Percentiles rank a stretch among this genome's conserved stretches.
phyloP scores from a whole-genome alignment of 1,140 invertebrate species.

The Zophobas morio region DNA sequence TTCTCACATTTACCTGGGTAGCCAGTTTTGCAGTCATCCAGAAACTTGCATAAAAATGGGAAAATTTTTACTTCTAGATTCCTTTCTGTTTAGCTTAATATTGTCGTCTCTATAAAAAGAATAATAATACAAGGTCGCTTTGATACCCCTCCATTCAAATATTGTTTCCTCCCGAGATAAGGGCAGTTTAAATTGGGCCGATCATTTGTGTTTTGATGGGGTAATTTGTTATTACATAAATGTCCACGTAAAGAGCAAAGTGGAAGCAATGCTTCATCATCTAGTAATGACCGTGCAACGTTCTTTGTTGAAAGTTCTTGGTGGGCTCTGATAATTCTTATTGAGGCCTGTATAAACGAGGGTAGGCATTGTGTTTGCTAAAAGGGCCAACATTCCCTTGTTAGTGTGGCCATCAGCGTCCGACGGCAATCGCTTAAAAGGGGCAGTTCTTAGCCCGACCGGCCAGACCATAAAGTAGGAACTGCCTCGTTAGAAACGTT shows the following conservation, averaged over 20 bases:
- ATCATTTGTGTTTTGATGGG: not conserved
- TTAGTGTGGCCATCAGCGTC: conserved; percentile 43
- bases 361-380: conserved; percentile 45
- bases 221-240: conserved; percentile 16
- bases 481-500: conserved; percentile 46
- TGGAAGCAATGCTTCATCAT: conserved; percentile 21
- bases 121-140: too few species aligned
- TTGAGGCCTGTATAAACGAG: conserved; percentile 30
- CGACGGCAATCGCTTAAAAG: conserved; percentile 46
- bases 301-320: conserved; percentile 31
- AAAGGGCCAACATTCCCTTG: conserved; percentile 46
- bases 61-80: too few species aligned
- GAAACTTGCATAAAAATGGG: too few species aligned
- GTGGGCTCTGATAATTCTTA: conserved; percentile 33
- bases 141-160: too few species aligned
- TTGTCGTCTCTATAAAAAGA: too few species aligned
- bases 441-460: conserved; percentile 41
- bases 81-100: too few species aligned
- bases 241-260: conserved; percentile 2
- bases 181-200: conserved; percentile 1
- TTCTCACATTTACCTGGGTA: not conserved
- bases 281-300: conserved; percentile 13
- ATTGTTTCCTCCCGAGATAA: not conserved
- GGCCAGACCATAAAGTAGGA: conserved; percentile 40
- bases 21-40: too few species aligned